phyloP scores from a whole-genome alignment of 2,888 invertebrate genomes.

The Phorcus lineatus region DNA sequence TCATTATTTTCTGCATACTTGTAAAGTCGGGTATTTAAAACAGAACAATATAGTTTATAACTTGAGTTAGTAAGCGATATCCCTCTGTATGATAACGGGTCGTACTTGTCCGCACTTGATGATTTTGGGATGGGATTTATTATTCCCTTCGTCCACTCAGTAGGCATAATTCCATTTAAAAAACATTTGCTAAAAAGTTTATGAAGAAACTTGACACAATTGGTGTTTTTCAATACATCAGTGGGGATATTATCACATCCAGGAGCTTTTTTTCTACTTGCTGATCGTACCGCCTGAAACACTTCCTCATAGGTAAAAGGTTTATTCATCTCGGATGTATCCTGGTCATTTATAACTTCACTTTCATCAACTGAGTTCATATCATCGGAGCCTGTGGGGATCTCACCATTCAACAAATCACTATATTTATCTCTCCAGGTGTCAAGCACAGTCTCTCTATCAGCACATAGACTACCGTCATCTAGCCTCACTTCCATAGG shows the following conservation, averaged over 20 bases:
- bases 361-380: background rate
- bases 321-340: no score
- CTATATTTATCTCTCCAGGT: background rate
- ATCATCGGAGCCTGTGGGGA: background rate
- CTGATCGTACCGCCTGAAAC: background rate
- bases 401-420: background rate
- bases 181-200: conserved; percentile 34
- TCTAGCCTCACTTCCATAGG: background rate
- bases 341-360: background rate
- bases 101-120: conserved; percentile 24
- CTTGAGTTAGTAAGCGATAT: conserved; percentile 32
- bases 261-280: background rate
- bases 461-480: background rate
- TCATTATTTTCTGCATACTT: conserved; percentile 26
- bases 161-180: conserved; percentile 26
- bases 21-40: conserved; percentile 33
- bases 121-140: conserved; percentile 35
- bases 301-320: no score
- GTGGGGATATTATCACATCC: background rate
- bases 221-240: background rate
- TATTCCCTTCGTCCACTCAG: conserved; percentile 28
- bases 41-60: conserved; percentile 37
- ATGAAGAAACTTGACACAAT: conserved; percentile 11
- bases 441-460: background rate
- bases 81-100: conserved; percentile 33